Conservation (phyloP, 2,113 vertebrate genomes). For the Urocolius indicus region DNA sequence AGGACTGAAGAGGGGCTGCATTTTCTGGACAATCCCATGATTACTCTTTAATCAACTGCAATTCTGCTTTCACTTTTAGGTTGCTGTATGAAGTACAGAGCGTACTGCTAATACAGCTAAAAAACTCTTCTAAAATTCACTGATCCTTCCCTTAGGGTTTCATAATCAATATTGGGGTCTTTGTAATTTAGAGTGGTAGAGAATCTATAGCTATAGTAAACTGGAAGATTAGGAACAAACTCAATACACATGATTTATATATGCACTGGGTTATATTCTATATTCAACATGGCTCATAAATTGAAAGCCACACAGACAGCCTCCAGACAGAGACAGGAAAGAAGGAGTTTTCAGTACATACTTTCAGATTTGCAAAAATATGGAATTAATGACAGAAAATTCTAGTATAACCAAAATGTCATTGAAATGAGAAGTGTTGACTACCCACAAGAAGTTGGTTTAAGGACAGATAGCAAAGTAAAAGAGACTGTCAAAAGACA, state of each 20-base stretch:
- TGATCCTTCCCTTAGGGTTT: not conserved
- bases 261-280: not conserved
- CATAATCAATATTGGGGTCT: not conserved
- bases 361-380: not conserved
- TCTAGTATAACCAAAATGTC: not conserved
- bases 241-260: not conserved
- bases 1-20: not conserved
- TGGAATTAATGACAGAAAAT: not conserved
- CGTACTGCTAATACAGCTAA: not conserved
- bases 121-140: not conserved
- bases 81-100: not conserved
- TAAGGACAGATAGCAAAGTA: not conserved
- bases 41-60: not conserved
- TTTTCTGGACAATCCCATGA: not conserved
- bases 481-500: not conserved
- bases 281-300: not conserved
- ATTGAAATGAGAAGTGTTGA: not conserved
- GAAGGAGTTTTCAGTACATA: not conserved
- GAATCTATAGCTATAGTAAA: not conserved
- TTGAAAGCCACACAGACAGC: not conserved
- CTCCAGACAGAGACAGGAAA: not conserved
- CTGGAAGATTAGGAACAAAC: not conserved
- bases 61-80: not conserved
- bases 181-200: not conserved
- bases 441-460: not conserved